These are phyloP conservation scores for Gymnorhina tibicen DNA, from an alignment of 2,113 vertebrate genomes.

Conservation along the genomic window DNA sequence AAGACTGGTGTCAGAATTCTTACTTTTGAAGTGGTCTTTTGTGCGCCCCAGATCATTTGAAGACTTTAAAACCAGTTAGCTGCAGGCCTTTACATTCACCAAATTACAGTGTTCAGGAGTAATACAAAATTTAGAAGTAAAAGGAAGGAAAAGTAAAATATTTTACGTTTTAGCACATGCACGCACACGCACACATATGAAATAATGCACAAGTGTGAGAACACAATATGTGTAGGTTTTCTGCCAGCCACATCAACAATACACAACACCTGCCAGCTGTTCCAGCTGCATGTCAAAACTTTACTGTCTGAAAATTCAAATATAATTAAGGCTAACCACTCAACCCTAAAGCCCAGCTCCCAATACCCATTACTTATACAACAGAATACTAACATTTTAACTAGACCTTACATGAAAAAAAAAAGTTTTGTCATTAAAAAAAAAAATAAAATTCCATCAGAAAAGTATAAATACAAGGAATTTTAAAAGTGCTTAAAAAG, in stretches of 20 bases:
- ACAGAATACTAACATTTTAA: background rate
- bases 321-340: background rate
- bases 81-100: background rate
- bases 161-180: background rate
- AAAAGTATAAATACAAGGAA: background rate
- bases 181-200: background rate
- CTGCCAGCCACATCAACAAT: background rate
- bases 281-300: background rate
- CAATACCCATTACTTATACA: background rate
- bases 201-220: background rate
- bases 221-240: background rate
- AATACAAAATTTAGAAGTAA: background rate
- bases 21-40: background rate
- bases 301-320: background rate
- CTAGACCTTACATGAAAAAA: background rate
- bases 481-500: background rate
- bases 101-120: background rate
- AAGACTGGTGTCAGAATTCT: background rate
- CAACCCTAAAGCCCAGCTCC: background rate
- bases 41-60: background rate
- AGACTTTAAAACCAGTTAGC: background rate
- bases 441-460: background rate
- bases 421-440: accelerated
- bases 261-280: background rate
- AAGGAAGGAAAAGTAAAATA: background rate